Evolutionary conservation across 2,888 invertebrate species (phyloP), one percentile per base, ranked within the genome.

Genomic region (Noctua janthina): DNA sequence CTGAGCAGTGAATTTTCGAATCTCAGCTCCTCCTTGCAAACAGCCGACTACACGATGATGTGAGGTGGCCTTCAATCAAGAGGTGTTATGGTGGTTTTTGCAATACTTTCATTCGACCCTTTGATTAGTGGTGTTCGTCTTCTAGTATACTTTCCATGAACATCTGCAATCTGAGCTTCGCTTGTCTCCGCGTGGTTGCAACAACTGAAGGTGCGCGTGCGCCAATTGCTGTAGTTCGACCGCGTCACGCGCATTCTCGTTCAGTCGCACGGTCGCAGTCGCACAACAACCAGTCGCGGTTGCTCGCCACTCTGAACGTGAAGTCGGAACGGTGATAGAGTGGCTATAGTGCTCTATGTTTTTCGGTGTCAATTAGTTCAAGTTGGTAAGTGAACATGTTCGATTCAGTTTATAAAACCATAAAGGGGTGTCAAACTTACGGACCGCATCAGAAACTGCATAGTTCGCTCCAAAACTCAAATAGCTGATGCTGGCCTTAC

Each of bases 141-240:
- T 23, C 23, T 15, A 29, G 10, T 67, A 43, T 15, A 49, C 11
- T 51, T 43, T n/a, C 13, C n/a, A 23, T 59, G 13, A 54, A 75
- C 62, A 76, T 71, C 74, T 76, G 56, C 10, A 51, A 29, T 35
- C 59, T 73, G 17, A 54, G 66, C 39, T 35, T 35, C 23, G n/a
- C 35, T 54, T 39, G 4, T 72, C 56, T 49, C 51, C 64, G 56
- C 56, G 59, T 11, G 73, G 78, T 66, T 70, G 72, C 76, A 89
- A 87, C 86, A 90, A 89, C 35, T 43, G 43, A n/a, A 11, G 67
- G 23, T 87, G 89, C 84, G 81, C 86, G 89, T 82, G 81, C 87
- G 89, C 77, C 87, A 86, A 87, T 89, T 76, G 54, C 66, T 62
- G 74, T 59, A 78, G 77, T 71, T 43, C 80, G 59, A 70, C 56